Conservation (phyloP, 2,113 vertebrate species). For the Verasper variegatus region DNA sequence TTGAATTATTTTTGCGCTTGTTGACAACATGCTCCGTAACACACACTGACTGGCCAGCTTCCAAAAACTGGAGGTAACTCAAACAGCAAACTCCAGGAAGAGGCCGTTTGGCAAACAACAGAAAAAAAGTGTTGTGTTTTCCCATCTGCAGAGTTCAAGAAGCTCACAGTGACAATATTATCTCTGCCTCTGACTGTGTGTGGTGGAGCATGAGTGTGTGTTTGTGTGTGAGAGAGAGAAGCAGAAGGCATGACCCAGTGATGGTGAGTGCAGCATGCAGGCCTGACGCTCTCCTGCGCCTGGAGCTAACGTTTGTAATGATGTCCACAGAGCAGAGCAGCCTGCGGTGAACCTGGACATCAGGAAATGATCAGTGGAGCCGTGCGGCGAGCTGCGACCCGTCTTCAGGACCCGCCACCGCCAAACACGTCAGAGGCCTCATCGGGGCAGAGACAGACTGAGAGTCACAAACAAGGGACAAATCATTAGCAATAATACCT, state of each 20-base stretch:
- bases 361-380: too few species aligned
- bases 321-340: too few species aligned
- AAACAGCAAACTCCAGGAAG: slow-evolving; percentile 40
- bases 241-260: neutral
- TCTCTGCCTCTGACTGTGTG: slow-evolving; percentile 59
- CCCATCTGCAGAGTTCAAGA: slow-evolving; percentile 69
- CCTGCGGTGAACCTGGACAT: too few species aligned
- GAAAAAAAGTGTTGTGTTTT: slow-evolving; percentile 18
- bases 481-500: too few species aligned
- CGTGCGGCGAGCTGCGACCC: too few species aligned
- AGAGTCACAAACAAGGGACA: too few species aligned
- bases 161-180: slow-evolving; percentile 72
- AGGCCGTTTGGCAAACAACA: slow-evolving; percentile 15
- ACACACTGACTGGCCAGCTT: slow-evolving; percentile 34
- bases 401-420: too few species aligned
- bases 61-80: slow-evolving; percentile 22
- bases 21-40: slow-evolving; percentile 45
- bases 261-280: slow-evolving; percentile 28
- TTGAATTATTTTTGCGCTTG: slow-evolving; percentile 39
- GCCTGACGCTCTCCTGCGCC: slow-evolving; percentile 19
- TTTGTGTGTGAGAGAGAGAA: neutral
- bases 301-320: too few species aligned
- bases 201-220: slow-evolving; percentile 12
- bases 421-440: too few species aligned
- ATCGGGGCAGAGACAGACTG: too few species aligned